phyloP scores from a whole-genome alignment of 2,888 invertebrate genomes.

The Augochlorella aurata region DNA sequence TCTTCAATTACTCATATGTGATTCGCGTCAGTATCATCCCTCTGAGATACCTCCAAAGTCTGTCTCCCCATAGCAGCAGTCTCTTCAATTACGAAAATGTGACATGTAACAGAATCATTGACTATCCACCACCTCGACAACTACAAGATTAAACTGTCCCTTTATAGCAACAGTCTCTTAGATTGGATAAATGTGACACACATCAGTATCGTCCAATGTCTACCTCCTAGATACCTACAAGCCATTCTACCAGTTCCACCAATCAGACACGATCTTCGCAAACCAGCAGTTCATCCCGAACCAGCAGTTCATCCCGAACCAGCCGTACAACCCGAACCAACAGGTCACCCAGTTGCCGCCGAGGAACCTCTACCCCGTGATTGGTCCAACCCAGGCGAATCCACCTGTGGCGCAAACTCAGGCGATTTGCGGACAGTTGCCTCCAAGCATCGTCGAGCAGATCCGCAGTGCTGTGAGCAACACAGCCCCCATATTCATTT shows the following conservation, averaged over 20 bases:
- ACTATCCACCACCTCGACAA: too few species aligned
- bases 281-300: slow-evolving; percentile 24
- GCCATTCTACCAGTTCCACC: slow-evolving; percentile 47
- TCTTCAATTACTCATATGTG: not conserved
- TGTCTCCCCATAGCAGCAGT: too few species aligned
- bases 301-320: slow-evolving; percentile 17
- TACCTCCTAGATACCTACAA: slow-evolving; percentile 26
- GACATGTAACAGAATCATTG: too few species aligned
- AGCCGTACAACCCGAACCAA: slow-evolving; percentile 30
- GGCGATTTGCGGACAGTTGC: slow-evolving; percentile 43
- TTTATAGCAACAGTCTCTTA: too few species aligned
- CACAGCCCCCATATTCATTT: slow-evolving; percentile 74
- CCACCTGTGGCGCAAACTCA: slow-evolving; percentile 23
- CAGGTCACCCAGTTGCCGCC: slow-evolving; percentile 19
- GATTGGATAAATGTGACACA: too few species aligned
- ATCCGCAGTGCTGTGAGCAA: slow-evolving; percentile 65
- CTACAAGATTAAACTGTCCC: too few species aligned
- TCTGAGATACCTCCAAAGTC: too few species aligned
- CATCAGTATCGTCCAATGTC: not conserved
- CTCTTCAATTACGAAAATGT: too few species aligned
- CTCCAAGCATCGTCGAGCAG: slow-evolving; percentile 71
- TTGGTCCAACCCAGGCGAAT: slow-evolving; percentile 19
- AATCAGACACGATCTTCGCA: slow-evolving; percentile 39
- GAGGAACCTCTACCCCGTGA: slow-evolving; percentile 25
- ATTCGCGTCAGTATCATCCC: not conserved